These are phyloP conservation scores for Patella ulyssiponensis DNA, from an alignment of 2,888 invertebrate genomes.

Conservation along the genomic window DNA sequence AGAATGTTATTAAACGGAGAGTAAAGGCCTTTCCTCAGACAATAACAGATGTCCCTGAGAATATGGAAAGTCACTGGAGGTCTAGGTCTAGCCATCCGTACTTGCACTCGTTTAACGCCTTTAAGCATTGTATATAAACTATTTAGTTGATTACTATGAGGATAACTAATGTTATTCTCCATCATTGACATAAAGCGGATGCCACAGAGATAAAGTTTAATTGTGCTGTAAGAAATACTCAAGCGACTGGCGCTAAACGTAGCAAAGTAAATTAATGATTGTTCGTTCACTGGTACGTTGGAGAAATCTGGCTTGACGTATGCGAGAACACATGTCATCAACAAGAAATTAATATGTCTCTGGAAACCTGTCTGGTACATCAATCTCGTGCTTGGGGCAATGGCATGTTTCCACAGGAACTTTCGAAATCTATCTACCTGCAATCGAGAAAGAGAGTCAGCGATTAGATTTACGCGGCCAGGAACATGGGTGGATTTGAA, in stretches of 20 bases:
- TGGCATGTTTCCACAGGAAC: not conserved
- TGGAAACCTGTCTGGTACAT: not conserved
- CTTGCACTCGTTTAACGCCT: not conserved
- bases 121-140: not conserved
- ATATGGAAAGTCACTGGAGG: not conserved
- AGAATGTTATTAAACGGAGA: not conserved
- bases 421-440: too few relatives aligned
- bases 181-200: not conserved
- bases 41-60: not conserved
- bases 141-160: too few relatives aligned
- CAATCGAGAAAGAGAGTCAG: too few relatives aligned
- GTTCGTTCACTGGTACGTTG: not conserved
- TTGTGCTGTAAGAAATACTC: not conserved
- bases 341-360: not conserved
- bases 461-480: too few relatives aligned
- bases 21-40: not conserved
- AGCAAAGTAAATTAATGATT: not conserved
- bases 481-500: too few relatives aligned
- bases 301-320: not conserved
- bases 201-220: conserved; percentile 3
- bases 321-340: too few relatives aligned
- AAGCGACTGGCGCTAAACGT: not conserved
- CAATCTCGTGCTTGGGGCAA: not conserved
- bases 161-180: too few relatives aligned
- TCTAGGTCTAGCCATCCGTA: not conserved